A percentile compares a stretch with the other conserved stretches of the same genome.
phyloP scores from a whole-genome alignment of 2,888 invertebrate genomes.

The Rotaria magnacalcarata region DNA sequence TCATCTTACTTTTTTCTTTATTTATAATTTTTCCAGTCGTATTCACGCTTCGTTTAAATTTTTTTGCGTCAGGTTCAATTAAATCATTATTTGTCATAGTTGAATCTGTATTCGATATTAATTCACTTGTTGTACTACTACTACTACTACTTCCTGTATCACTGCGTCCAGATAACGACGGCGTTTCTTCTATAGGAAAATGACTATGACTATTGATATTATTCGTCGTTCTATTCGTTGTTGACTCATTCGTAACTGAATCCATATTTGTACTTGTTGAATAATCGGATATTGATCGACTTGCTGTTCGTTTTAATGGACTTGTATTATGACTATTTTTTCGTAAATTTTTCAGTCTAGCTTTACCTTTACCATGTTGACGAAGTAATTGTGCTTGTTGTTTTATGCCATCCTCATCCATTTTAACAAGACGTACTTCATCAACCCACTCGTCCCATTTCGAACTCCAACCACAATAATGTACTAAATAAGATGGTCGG shows the following conservation, averaged over 20 bases:
- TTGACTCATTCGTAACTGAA: background rate
- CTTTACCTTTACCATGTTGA: slow-evolving; percentile 16
- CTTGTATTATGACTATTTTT: background rate
- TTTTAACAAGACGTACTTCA: background rate
- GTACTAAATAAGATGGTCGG: slow-evolving; percentile 11
- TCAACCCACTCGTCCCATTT: slow-evolving; percentile 30
- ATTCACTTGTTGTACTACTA: slow-evolving; percentile 16
- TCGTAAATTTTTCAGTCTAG: background rate
- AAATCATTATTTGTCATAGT: background rate
- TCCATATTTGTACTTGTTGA: slow-evolving; percentile 2
- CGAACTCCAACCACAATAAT: slow-evolving; percentile 22
- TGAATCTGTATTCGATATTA: background rate
- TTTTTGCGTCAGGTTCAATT: background rate
- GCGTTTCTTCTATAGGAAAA: slow-evolving; percentile 13
- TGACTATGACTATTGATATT: background rate
- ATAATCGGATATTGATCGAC: slow-evolving; percentile 8
- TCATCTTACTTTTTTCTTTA: background rate
- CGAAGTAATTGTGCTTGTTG: background rate
- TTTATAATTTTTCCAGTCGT: background rate
- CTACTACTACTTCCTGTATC: slow-evolving; percentile 11
- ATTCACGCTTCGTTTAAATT: background rate
- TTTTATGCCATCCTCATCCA: background rate
- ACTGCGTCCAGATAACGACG: background rate
- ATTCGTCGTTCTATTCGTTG: background rate
- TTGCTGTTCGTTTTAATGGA: slow-evolving; percentile 3